These are phyloP conservation scores for Latheticus oryzae DNA, from an alignment of 2,888 invertebrate species.

Conservation along the genomic window DNA sequence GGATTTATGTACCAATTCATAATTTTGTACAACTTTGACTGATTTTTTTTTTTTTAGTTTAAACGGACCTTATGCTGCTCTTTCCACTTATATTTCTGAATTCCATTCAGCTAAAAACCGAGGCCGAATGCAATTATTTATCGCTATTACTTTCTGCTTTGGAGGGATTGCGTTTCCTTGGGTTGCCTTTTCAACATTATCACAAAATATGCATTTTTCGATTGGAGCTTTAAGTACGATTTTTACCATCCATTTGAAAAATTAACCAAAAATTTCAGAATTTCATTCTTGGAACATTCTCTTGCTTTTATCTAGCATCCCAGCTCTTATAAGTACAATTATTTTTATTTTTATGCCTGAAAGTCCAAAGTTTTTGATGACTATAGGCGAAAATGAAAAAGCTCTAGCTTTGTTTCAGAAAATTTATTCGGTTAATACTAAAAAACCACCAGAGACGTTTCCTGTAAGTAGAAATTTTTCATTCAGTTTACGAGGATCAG, in stretches of 20 bases:
- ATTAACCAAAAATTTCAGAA: slow-evolving; percentile 64
- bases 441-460: slow-evolving; percentile 71
- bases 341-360: slow-evolving; percentile 75
- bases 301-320: slow-evolving; percentile 71
- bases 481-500: too few relatives aligned
- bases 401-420: slow-evolving; percentile 73
- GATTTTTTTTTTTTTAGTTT: slow-evolving; percentile 65
- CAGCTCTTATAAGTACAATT: slow-evolving; percentile 75
- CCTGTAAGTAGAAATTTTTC: too few relatives aligned
- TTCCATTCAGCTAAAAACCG: slow-evolving; percentile 75
- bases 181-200: slow-evolving; percentile 78
- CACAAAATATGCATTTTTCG: slow-evolving; percentile 71
- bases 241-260: not conserved
- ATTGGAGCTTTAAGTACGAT: slow-evolving; percentile 59
- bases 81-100: slow-evolving; percentile 78
- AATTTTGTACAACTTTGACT: too few relatives aligned
- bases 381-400: slow-evolving; percentile 74
- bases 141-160: slow-evolving; percentile 73
- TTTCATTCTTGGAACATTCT: slow-evolving; percentile 73
- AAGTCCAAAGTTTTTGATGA: slow-evolving; percentile 83
- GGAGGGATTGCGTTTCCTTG: slow-evolving; percentile 74
- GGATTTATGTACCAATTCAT: slow-evolving; percentile 63
- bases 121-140: slow-evolving; percentile 72
- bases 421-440: slow-evolving; percentile 76
- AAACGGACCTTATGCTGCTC: slow-evolving; percentile 77